Base-by-base conservation (phyloP, 2,797 vertebrate genomes). In the Enteromius radiatus region DNA sequence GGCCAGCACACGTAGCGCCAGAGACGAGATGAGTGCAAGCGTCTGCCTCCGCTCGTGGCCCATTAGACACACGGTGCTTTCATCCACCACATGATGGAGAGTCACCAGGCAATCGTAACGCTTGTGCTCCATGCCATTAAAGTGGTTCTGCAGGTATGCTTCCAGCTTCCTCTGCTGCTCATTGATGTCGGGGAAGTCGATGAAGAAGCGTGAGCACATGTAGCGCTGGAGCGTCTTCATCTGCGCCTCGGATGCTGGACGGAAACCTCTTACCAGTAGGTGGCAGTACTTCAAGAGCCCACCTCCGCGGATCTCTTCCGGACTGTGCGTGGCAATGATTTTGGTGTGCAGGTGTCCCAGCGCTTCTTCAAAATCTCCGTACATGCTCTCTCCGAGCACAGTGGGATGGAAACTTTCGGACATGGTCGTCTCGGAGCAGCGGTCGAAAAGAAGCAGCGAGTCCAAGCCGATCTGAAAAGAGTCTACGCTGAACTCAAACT, bases 121-220 rank as follows among this genome's bases (percentile, higher is more conserved):
- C 90, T 97, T 97, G 91, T 96, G 95, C 85, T 96, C 96, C 91
- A 97, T 96, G 19, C 97, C 98, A 0, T 94, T 92, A 43, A 99
- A 99, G 94, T 98, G 98, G 91, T 97, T 98, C 87, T 98, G 97
- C 82, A 99, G 94, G 89, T 99, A 99, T 15, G 96, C 94, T 90
- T 98, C 97, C 79, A 99, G 95, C 82, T 97, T 98, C 85, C 97
- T 89, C 89, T 95, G 96, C 94, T 99, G 98, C 86, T 98, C 97
- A 0, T 89, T 90, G 19, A 98, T 96, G 93, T 98, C 97, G 0
- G 98, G 92, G 90, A 99, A 99, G 93, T 99, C 97, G 86, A 99
- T 99, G 93, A 99, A 99, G 90, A 99, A 99, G 79, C 98, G 96
- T 0, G 98, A 99, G 93, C 98, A 99, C 98, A 99, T 99, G 95